Conservation (phyloP, 2,888 invertebrate species). For the Perdita meconis region DNA sequence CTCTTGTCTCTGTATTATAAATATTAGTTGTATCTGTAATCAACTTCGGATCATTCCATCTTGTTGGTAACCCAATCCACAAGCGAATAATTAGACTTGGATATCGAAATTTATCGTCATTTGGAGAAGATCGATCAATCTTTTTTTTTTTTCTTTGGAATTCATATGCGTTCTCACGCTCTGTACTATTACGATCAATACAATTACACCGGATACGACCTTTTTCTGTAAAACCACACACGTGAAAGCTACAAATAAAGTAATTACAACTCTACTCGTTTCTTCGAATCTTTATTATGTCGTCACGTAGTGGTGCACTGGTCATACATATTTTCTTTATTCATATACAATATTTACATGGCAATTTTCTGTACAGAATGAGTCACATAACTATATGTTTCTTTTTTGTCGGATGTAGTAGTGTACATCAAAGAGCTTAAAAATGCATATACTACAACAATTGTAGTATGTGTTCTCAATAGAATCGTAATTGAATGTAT, state of each 20-base stretch:
- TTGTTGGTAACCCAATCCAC: conserved; percentile 51
- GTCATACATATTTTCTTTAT: not conserved
- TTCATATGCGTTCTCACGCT: conserved; percentile 79
- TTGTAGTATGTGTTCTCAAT: not conserved
- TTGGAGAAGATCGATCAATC: conserved; percentile 57
- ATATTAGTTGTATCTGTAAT: conserved; percentile 57
- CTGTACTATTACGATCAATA: conserved; percentile 77
- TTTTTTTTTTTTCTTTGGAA: conserved; percentile 63
- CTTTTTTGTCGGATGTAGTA: too few species aligned
- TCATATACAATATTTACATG: not conserved
- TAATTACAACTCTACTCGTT: conserved; percentile 78
- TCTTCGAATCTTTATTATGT: conserved; percentile 54
- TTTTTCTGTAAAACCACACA: conserved; percentile 81
- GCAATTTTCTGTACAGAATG: not conserved
- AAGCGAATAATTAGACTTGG: conserved; percentile 58
- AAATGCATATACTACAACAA: not conserved
- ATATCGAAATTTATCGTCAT: conserved; percentile 64
- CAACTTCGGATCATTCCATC: conserved; percentile 57
- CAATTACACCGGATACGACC: conserved; percentile 78
- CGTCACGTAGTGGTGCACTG: conserved; percentile 10
- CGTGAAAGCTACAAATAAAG: conserved; percentile 82
- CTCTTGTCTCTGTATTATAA: conserved; percentile 59
- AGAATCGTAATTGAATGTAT: conserved; percentile 23
- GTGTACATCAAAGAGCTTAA: not conserved
- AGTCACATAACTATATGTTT: not conserved